These are phyloP conservation scores for Grallaria varia DNA, from an alignment of 2,113 vertebrate species.

Conservation along the genomic window DNA sequence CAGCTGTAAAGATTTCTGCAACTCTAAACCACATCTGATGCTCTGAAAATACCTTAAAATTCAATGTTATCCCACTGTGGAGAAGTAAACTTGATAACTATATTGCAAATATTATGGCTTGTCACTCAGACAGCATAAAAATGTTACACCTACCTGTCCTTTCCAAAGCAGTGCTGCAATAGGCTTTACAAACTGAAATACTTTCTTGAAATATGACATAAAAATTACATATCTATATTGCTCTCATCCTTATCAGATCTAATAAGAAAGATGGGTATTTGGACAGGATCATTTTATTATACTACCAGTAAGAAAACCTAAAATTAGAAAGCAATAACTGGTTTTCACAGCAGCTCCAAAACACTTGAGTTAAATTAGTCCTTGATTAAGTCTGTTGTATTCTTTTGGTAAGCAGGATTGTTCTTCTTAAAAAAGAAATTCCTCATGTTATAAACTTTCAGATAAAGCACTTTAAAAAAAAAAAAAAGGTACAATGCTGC, in stretches of 20 bases:
- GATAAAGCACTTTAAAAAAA: background rate
- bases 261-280: background rate
- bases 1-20: background rate
- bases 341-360: background rate
- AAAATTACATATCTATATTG: background rate
- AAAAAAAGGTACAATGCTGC: background rate
- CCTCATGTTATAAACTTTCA: background rate
- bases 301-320: background rate
- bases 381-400: background rate
- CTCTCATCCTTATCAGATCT: background rate
- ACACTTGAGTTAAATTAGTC: background rate
- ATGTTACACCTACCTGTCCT: background rate
- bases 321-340: background rate
- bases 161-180: background rate
- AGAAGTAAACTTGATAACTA: background rate
- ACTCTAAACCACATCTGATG: background rate
- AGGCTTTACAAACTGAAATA: background rate
- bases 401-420: background rate
- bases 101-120: background rate
- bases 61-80: background rate
- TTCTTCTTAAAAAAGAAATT: background rate
- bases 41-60: background rate
- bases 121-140: background rate
- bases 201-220: background rate
- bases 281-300: background rate